Evolutionary conservation across 2,797 vertebrate species (phyloP).

Genomic region (Muraenolepis orangiensis): DNA sequence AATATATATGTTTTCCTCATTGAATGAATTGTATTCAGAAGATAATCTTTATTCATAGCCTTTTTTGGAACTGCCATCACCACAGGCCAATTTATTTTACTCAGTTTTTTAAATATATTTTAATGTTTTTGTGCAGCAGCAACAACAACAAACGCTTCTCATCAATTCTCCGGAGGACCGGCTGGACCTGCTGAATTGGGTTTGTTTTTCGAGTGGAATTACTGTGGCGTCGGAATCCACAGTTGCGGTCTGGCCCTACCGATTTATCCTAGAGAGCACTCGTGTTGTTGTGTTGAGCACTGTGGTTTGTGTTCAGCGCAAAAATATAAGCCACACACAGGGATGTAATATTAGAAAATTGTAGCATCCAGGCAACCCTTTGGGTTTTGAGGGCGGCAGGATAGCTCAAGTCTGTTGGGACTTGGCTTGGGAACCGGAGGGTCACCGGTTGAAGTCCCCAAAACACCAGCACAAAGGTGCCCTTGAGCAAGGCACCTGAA

Average conservation of each 20-base stretch:
- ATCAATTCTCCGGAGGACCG: neutral
- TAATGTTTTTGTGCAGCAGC: neutral
- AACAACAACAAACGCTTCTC: neutral
- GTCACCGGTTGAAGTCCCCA: no score
- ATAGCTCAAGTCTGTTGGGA: no score
- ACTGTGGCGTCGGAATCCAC: neutral
- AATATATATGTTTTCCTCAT: neutral
- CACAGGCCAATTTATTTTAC: neutral
- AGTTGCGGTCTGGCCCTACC: neutral
- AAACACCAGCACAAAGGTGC: neutral
- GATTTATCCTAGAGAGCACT: no score
- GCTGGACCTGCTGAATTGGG: neutral
- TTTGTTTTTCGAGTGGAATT: neutral
- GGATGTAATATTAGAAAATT: neutral
- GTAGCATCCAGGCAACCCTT: neutral
- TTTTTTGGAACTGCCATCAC: neutral
- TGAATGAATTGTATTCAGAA: neutral
- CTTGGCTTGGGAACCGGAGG: no score
- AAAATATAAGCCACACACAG: neutral
- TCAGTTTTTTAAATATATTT: no score
- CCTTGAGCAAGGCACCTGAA: neutral
- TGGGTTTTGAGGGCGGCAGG: no score
- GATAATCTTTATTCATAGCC: neutral
- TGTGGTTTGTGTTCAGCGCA: neutral
- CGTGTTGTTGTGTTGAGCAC: no score